phyloP scores from a whole-genome alignment of 2,797 vertebrate genomes.

The Odontamblyopus lacepedii region DNA sequence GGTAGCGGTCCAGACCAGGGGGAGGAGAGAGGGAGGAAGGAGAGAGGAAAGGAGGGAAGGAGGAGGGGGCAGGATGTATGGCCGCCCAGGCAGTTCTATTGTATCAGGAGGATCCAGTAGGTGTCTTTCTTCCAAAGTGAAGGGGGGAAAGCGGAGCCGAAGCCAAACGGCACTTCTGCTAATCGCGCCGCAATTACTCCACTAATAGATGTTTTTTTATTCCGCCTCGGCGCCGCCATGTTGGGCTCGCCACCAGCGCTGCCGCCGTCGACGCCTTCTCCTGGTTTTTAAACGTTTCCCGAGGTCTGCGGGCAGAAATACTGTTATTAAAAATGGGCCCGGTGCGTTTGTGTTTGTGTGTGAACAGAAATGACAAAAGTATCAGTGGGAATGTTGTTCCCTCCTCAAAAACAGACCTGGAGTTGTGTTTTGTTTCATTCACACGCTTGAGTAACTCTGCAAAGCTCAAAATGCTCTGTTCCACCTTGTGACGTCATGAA shows the following conservation, averaged over 20 bases:
- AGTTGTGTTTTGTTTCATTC: too few species aligned
- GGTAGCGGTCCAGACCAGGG: constrained; percentile 83
- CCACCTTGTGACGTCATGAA: too few species aligned
- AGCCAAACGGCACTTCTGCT: constrained; percentile 84
- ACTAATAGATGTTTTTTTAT: constrained; percentile 81
- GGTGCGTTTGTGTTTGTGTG: neutral
- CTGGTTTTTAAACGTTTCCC: constrained; percentile 17
- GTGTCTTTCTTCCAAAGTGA: constrained; percentile 82
- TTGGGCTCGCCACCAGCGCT: constrained; percentile 56
- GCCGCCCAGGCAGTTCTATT: constrained; percentile 81
- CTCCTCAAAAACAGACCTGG: too few species aligned
- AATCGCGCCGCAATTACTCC: constrained; percentile 84
- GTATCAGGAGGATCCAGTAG: constrained; percentile 85
- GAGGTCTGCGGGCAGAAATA: neutral
- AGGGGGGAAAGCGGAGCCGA: constrained; percentile 62
- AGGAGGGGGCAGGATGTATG: constrained; percentile 83
- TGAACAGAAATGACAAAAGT: neutral
- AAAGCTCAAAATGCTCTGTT: too few species aligned
- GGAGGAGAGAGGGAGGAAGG: constrained; percentile 69
- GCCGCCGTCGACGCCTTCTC: constrained; percentile 14
- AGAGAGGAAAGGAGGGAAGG: constrained; percentile 62
- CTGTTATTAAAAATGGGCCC: neutral
- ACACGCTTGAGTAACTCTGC: too few species aligned
- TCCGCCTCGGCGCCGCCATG: constrained; percentile 63
- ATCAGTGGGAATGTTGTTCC: neutral